A percentile compares a stretch with the other conserved stretches of the same genome.
Evolutionary conservation across 1,140 invertebrate genomes (phyloP).

Genomic region (Ceratitis capitata): DNA sequence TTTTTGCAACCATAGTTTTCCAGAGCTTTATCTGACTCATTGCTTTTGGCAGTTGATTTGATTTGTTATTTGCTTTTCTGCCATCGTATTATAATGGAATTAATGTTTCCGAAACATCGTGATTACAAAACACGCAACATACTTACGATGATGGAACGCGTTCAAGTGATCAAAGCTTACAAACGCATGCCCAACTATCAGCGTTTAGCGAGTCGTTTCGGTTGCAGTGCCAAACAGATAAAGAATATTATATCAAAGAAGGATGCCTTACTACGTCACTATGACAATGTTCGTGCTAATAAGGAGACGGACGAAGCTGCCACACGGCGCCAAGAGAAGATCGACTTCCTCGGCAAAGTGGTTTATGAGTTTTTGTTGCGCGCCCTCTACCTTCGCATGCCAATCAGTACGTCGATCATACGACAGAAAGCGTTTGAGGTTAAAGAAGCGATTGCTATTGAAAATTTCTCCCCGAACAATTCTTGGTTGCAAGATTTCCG

Average conservation of each 20-base stretch:
- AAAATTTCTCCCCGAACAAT: conserved; percentile 41
- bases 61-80: neutral
- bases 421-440: conserved; percentile 42
- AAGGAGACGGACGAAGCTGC: conserved; percentile 40
- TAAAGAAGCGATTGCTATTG: conserved; percentile 41
- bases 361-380: conserved; percentile 60
- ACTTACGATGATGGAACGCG: conserved; percentile 38
- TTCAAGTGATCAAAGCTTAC: conserved; percentile 39
- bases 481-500: conserved; percentile 39
- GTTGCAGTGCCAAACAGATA: conserved; percentile 45
- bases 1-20: neutral
- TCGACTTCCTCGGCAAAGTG: conserved; percentile 57
- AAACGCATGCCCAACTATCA: conserved; percentile 40
- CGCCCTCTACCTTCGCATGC: conserved; percentile 51
- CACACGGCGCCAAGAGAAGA: conserved; percentile 51
- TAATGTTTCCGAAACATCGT: neutral
- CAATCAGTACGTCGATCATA: conserved; percentile 25
- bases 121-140: conserved; percentile 43
- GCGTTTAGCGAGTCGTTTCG: conserved; percentile 14
- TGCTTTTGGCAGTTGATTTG: neutral
- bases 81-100: neutral
- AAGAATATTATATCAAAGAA: conserved; percentile 41
- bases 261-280: conserved; percentile 45
- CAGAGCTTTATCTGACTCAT: neutral
- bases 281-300: conserved; percentile 39